phyloP scores from a whole-genome alignment of 2,888 invertebrate species.

The Sphaerophoria rueppellii region DNA sequence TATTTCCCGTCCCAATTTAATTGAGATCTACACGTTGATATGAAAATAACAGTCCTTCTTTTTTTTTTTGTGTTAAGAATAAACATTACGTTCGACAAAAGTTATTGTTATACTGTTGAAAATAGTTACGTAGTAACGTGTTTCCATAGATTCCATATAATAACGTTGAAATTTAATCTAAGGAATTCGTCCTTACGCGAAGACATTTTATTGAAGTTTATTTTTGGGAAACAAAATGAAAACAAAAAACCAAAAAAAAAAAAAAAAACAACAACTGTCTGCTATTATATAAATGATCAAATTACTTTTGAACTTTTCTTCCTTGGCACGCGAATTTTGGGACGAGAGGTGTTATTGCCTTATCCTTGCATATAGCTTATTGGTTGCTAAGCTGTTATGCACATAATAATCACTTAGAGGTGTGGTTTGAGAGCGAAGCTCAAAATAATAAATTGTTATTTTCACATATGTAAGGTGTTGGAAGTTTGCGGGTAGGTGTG shows the following conservation, averaged over 20 bases:
- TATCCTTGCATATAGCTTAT: constrained; percentile 45
- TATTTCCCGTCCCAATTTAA: not conserved
- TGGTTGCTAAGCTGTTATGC: constrained; percentile 38
- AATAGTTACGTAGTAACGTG: constrained; percentile 28
- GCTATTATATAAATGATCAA: constrained; percentile 18
- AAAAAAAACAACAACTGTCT: constrained; percentile 5
- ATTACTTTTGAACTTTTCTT: constrained; percentile 56
- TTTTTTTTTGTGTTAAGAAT: not conserved
- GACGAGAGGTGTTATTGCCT: constrained; percentile 59
- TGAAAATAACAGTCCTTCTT: no score
- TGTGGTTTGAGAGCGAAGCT: constrained; percentile 47
- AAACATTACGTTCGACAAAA: not conserved
- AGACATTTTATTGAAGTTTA: constrained; percentile 4
- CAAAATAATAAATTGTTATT: constrained; percentile 44
- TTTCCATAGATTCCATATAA: constrained; percentile 27
- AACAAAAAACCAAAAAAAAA: constrained; percentile 13
- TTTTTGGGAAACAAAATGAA: constrained; percentile 13
- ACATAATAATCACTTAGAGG: constrained; percentile 51
- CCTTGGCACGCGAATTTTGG: constrained; percentile 61
- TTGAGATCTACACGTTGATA: not conserved
- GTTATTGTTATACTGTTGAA: not conserved
- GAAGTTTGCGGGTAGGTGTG: not conserved
- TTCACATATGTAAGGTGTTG: not conserved
- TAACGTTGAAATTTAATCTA: constrained; percentile 21
- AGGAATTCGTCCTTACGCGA: constrained; percentile 4